These are phyloP conservation scores for Eudasyphora cyanicolor DNA, from an alignment of 2,888 invertebrate species.

Conservation along the genomic window DNA sequence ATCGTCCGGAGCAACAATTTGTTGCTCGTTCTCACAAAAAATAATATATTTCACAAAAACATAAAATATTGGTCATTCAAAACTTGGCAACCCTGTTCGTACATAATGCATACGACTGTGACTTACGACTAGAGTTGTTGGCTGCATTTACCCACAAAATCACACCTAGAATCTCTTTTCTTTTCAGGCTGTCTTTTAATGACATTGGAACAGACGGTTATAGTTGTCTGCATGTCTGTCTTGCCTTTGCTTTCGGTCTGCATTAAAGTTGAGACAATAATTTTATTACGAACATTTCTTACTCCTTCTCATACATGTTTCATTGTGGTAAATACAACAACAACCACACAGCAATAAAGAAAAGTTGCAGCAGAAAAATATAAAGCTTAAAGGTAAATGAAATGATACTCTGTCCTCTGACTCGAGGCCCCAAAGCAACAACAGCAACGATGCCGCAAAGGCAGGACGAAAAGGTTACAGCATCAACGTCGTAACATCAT, in stretches of 20 bases:
- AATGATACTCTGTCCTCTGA: too few relatives aligned
- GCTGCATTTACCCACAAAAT: background rate
- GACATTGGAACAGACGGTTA: background rate
- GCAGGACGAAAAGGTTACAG: too few relatives aligned
- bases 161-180: background rate
- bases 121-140: background rate
- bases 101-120: too few relatives aligned
- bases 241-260: background rate
- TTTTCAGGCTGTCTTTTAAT: background rate
- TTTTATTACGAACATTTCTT: conserved; percentile 12
- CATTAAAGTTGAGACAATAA: conserved; percentile 19
- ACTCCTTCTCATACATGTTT: background rate
- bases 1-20: too few relatives aligned
- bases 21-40: too few relatives aligned
- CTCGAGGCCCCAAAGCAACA: background rate
- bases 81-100: background rate
- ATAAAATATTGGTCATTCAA: too few relatives aligned
- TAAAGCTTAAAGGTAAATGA: conserved; percentile 22
- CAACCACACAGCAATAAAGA: too few relatives aligned
- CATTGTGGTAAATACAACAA: background rate
- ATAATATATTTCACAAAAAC: too few relatives aligned
- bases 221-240: background rate
- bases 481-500: background rate
- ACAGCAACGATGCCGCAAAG: too few relatives aligned
- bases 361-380: background rate